These are phyloP conservation scores for Pinna nobilis DNA, from an alignment of 1,140 invertebrate genomes.

Conservation along the genomic window DNA sequence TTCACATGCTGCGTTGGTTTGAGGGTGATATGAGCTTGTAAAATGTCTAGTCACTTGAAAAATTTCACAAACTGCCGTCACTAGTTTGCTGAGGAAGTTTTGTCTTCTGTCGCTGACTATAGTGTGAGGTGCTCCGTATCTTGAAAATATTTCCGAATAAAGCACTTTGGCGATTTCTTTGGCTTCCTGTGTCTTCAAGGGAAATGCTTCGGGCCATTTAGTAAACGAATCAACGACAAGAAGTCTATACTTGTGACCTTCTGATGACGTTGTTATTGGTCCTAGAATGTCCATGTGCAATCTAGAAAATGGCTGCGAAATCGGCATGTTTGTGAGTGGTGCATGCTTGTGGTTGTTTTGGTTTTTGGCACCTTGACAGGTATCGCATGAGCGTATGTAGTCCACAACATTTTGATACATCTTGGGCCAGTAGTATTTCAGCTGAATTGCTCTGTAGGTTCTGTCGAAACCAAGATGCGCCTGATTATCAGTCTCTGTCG, in stretches of 20 bases:
- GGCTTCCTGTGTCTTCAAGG: conserved; percentile 36
- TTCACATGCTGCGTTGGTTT: conserved; percentile 31
- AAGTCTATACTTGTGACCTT: conserved; percentile 48
- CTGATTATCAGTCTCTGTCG: no score
- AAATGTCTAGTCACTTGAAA: conserved; percentile 31
- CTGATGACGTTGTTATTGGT: conserved; percentile 32
- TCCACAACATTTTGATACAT: conserved; percentile 32
- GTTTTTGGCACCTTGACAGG: conserved; percentile 41
- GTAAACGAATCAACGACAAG: conserved; percentile 39
- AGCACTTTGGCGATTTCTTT: conserved; percentile 43
- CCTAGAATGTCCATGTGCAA: conserved; percentile 48
- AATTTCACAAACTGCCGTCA: conserved; percentile 43
- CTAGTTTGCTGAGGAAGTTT: conserved; percentile 44
- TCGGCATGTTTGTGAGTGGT: conserved; percentile 30
- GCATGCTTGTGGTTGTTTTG: neutral
- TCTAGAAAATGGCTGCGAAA: conserved; percentile 30
- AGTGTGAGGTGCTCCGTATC: conserved; percentile 44
- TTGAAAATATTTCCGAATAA: conserved; percentile 45
- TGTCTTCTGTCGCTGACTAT: conserved; percentile 40
- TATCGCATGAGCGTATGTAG: conserved; percentile 36
- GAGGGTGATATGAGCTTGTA: conserved; percentile 42
- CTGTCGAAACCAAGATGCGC: conserved; percentile 10
- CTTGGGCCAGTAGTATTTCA: conserved; percentile 38
- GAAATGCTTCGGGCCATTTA: conserved; percentile 45
- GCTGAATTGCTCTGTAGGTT: conserved; percentile 23